Percentiles rank a stretch among this genome's conserved stretches.
Evolutionary conservation across 2,113 vertebrate species (phyloP).

Genomic region (Pionites leucogaster): DNA sequence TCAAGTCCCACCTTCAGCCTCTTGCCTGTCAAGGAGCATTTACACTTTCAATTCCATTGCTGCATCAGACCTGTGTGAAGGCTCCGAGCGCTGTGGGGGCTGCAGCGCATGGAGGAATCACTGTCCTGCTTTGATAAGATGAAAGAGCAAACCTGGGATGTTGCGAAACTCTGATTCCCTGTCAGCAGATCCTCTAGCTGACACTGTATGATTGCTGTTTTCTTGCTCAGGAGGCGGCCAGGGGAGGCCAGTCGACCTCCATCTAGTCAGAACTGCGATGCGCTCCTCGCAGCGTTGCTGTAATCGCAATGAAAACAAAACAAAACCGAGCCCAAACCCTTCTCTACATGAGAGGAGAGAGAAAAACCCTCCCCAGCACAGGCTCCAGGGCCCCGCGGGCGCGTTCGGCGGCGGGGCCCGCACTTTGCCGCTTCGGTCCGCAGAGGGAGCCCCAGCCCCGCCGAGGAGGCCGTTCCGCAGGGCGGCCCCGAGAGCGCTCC

Average conservation of each 20-base stretch:
- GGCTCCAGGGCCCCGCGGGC: neutral
- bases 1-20: neutral
- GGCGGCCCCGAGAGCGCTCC: neutral
- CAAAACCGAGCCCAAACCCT: no score
- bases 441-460: slow-evolving; percentile 81
- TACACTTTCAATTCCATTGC: neutral
- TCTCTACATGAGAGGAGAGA: neutral
- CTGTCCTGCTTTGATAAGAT: neutral
- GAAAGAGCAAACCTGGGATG: neutral
- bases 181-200: neutral
- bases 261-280: neutral
- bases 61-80: neutral
- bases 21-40: neutral
- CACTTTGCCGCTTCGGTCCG: slow-evolving; percentile 59
- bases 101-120: accelerated
- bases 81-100: neutral
- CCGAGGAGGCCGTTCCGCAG: neutral
- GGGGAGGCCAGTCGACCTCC: neutral
- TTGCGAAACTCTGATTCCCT: neutral
- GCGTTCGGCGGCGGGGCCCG: neutral
- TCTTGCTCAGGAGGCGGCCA: neutral
- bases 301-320: neutral
- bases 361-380: neutral
- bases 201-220: no score
- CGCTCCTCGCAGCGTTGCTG: neutral